Evolutionary conservation across 2,797 vertebrate species (phyloP).

Genomic region (Etheostoma perlongum): DNA sequence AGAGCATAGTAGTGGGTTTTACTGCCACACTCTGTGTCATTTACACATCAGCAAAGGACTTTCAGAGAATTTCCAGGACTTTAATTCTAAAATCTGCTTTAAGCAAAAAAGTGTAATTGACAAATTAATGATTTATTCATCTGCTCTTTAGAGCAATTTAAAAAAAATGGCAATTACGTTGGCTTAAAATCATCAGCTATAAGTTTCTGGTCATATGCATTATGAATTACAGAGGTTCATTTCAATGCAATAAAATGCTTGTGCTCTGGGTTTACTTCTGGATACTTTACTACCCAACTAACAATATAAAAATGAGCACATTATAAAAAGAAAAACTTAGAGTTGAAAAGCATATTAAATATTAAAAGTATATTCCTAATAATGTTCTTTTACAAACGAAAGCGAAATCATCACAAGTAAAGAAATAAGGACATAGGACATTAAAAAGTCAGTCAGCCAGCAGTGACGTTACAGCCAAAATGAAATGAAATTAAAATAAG

Average conservation of each 20-base stretch:
- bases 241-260: not conserved
- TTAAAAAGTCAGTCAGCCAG: not conserved
- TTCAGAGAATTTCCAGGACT: not conserved
- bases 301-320: not conserved
- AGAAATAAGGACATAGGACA: conserved; percentile 7
- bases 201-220: not conserved
- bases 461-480: conserved; percentile 11
- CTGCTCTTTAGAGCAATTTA: not conserved
- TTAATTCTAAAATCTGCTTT: not conserved
- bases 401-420: not conserved
- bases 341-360: not conserved
- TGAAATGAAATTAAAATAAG: conserved; percentile 8
- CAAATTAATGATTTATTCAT: not conserved
- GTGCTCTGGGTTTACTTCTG: not conserved
- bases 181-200: not conserved
- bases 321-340: not conserved
- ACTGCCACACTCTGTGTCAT: conserved; percentile 5
- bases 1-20: conserved; percentile 9
- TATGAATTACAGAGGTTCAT: not conserved
- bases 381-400: not conserved
- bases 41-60: conserved; percentile 7
- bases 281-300: not conserved
- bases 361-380: not conserved
- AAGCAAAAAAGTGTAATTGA: not conserved
- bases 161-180: not conserved